phyloP scores from a whole-genome alignment of 2,113 vertebrate genomes.

The Ageneiosus marmoratus region DNA sequence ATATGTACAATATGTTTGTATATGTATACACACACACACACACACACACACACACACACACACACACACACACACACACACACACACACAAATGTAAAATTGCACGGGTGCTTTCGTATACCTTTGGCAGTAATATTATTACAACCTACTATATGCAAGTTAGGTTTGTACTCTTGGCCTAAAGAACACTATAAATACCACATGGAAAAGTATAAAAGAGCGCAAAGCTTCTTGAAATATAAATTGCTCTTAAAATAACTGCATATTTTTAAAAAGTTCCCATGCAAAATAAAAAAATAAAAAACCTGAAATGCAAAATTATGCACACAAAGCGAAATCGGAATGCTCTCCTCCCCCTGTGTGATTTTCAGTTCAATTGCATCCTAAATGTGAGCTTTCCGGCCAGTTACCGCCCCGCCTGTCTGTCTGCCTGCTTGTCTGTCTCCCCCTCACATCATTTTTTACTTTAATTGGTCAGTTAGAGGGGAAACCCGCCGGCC shows the following conservation, averaged over 20 bases:
- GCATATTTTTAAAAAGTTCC: too few relatives aligned
- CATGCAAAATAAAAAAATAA: too few relatives aligned
- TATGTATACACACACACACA: too few relatives aligned
- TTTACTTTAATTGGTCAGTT: conserved; percentile 78
- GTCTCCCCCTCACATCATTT: conserved; percentile 72
- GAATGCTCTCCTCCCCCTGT: neutral
- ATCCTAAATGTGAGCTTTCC: conserved; percentile 18
- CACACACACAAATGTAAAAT: neutral
- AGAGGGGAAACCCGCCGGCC: conserved; percentile 78
- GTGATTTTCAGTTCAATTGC: conserved; percentile 28
- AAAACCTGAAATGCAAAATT: neutral
- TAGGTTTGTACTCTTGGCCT: neutral
- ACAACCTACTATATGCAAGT: neutral
- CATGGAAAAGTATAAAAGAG: too few relatives aligned
- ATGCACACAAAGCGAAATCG: neutral
- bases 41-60: too few relatives aligned
- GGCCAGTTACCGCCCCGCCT: conserved; percentile 17
- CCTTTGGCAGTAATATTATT: neutral
- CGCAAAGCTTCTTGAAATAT: neutral
- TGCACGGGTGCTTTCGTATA: neutral
- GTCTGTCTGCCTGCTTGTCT: conserved; percentile 47
- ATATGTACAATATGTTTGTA: too few relatives aligned
- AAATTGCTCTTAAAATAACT: neutral
- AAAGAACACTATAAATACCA: neutral
- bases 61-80: too few relatives aligned